These are phyloP conservation scores for Thalpophila matura DNA, from an alignment of 2,888 invertebrate species.

Conservation along the genomic window DNA sequence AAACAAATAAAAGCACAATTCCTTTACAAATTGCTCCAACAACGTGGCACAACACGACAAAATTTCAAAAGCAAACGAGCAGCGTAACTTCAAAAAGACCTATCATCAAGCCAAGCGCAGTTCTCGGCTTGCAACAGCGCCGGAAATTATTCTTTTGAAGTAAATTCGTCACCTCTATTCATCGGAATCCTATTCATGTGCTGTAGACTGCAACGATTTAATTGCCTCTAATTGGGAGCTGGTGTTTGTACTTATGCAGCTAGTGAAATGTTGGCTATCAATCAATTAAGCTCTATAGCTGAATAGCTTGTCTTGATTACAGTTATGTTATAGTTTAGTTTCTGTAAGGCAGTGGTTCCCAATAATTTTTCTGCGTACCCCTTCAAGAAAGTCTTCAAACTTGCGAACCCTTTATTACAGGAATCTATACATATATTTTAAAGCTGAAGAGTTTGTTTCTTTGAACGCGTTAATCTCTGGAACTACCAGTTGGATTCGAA, in stretches of 20 bases:
- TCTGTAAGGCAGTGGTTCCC: too few species aligned
- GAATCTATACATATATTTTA: too few species aligned
- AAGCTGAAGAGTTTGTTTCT: too few species aligned
- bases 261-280: slow-evolving; percentile 23
- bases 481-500: too few species aligned
- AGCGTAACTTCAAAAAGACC: slow-evolving; percentile 47
- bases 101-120: slow-evolving; percentile 44
- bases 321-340: too few species aligned
- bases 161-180: slow-evolving; percentile 53
- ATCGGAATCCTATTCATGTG: slow-evolving; percentile 45
- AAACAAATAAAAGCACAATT: slow-evolving; percentile 21
- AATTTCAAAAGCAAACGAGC: slow-evolving; percentile 54
- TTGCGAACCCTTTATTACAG: too few species aligned
- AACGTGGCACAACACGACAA: slow-evolving; percentile 21
- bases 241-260: slow-evolving; percentile 33
- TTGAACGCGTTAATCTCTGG: too few species aligned
- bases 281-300: slow-evolving; percentile 37
- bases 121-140: slow-evolving; percentile 6
- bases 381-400: too few species aligned
- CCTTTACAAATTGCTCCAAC: slow-evolving; percentile 32
- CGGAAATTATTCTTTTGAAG: slow-evolving; percentile 53
- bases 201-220: slow-evolving; percentile 42
- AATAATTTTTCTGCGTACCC: too few species aligned
- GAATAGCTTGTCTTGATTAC: slow-evolving; percentile 18
- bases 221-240: slow-evolving; percentile 50